These are phyloP conservation scores for Heterotilapia buettikoferi DNA, from an alignment of 2,113 vertebrate genomes.

Conservation along the genomic window DNA sequence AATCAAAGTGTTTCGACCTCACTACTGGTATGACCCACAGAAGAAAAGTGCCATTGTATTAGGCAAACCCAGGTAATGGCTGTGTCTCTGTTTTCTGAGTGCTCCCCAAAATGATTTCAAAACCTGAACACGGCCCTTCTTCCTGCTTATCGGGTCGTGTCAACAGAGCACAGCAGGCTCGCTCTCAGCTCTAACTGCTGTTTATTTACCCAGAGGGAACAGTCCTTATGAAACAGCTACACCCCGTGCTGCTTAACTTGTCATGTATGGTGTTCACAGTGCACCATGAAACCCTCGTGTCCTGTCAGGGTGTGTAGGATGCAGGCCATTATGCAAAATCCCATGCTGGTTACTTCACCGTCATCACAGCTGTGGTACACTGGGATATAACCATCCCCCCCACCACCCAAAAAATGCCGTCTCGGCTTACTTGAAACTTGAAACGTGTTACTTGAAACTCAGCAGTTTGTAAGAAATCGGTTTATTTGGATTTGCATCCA, in stretches of 20 bases:
- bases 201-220: slow-evolving; percentile 57
- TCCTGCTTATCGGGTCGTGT: slow-evolving; percentile 54
- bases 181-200: slow-evolving; percentile 28
- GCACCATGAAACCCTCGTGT: slow-evolving; percentile 33
- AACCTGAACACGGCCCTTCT: slow-evolving; percentile 10
- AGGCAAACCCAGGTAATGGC: not conserved
- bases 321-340: not conserved
- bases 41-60: not conserved
- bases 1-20: not conserved
- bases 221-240: slow-evolving; percentile 26
- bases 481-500: not conserved
- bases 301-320: slow-evolving; percentile 15
- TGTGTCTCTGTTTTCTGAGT: not conserved
- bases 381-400: not conserved
- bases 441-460: not conserved
- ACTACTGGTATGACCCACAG: not conserved
- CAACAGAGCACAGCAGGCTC: slow-evolving; percentile 45
- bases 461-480: not conserved
- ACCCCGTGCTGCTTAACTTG: slow-evolving; percentile 4
- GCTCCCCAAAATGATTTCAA: slow-evolving; percentile 7
- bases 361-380: not conserved
- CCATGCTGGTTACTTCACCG: not conserved
- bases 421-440: not conserved
- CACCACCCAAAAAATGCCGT: accelerated
- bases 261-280: slow-evolving; percentile 12